phyloP scores from a whole-genome alignment of 2,888 invertebrate species.

The Lysandra coridon region DNA sequence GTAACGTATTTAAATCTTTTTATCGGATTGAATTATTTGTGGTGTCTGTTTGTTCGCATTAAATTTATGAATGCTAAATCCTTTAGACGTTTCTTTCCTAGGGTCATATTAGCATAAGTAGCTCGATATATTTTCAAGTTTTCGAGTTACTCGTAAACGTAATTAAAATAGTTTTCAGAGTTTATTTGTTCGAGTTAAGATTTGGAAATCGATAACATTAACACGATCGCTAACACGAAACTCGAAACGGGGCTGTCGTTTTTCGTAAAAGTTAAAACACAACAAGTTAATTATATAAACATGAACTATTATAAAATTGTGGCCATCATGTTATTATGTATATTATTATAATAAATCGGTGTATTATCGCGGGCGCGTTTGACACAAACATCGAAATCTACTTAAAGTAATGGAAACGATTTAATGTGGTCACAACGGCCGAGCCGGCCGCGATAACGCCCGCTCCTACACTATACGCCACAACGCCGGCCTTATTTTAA shows the following conservation, averaged over 20 bases:
- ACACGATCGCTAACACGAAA: conserved; percentile 17
- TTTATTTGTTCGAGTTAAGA: conserved; percentile 14
- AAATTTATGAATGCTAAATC: conserved; percentile 15
- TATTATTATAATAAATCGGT: conserved; percentile 75
- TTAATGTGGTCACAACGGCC: conserved; percentile 59
- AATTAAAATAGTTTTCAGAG: conserved; percentile 23
- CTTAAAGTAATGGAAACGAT: conserved; percentile 78
- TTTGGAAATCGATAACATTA: conserved; percentile 3
- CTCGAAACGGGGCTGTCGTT: neutral
- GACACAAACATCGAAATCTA: conserved; percentile 78
- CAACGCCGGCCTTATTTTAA: neutral
- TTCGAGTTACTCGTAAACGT: neutral
- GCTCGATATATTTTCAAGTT: neutral
- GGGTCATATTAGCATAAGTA: neutral
- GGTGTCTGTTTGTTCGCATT: neutral
- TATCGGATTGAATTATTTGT: conserved; percentile 19
- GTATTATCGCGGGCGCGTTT: conserved; percentile 72
- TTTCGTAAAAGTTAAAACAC: neutral
- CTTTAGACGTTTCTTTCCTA: conserved; percentile 24
- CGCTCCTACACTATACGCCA: conserved; percentile 44
- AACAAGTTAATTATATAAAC: conserved; percentile 31
- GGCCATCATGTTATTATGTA: conserved; percentile 61
- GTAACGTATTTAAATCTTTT: conserved; percentile 21
- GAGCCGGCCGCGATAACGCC: conserved; percentile 60
- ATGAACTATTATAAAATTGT: conserved; percentile 39